Evolutionary conservation across 1,140 invertebrate species (phyloP), one percentile per base, ranked within the genome.

Genomic region (Araneus ventricosus): DNA sequence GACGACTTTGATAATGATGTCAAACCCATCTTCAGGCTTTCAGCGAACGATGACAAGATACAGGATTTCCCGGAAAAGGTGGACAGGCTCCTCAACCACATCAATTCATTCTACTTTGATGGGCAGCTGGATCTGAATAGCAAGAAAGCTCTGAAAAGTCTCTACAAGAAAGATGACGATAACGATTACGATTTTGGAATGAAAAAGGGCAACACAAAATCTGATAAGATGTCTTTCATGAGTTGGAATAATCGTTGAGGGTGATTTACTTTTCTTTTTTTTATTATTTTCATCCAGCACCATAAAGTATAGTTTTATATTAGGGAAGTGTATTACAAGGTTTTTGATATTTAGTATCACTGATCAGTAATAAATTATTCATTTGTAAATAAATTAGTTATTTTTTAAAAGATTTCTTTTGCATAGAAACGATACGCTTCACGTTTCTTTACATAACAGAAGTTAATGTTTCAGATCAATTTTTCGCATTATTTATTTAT

Each of bases 71-170:
- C 95, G 1, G 95, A 95, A 52, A 95, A 96, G 75, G 95, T 96
- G 34, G 95, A 96, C 90, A 94, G 94, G 39, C 95, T 96, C 45
- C 90, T 96, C n/a, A 94, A 96, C 70, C 95, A 95, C 90, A 95
- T 96, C 63, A 96, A 95, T 91, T 94, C 95, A 14, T 95, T 95
- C 0, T 96, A 96, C 94, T 96, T 95, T 94, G 94, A 95, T 41
- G 95, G 95, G 10, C 94, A 94, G 22, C 93, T 95, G 20, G 94
- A 95, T 87, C 57, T 95, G n/a, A 94, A 90, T 41, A 94, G 93
- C 82, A 95, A 95, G 67, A 94, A 95, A 17, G 88, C 90, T 14
- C 37, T 94, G 10, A 94, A 94, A 82, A 94, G 82, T 27, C 85
- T 94, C 2, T 94, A 90, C 59, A 91, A 90, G 52, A 93, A 90